Evolutionary conservation across 2,888 invertebrate genomes (phyloP).

Genomic region (Lamellibrachia satsuma): DNA sequence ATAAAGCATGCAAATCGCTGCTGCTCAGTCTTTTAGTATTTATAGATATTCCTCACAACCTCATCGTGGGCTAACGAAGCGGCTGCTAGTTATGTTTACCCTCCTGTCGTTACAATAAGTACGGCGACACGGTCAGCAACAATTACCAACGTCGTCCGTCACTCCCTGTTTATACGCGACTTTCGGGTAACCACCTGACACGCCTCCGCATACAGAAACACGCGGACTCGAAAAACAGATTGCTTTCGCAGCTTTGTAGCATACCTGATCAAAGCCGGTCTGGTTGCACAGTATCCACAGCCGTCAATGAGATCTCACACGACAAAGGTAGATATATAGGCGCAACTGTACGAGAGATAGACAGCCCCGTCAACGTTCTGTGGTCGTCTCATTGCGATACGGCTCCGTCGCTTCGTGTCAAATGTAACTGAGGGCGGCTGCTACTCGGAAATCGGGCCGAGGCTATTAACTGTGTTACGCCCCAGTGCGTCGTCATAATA

Average conservation of each 20-base stretch:
- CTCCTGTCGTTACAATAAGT: neutral
- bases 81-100: neutral
- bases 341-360: neutral
- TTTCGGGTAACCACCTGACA: neutral
- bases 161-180: neutral
- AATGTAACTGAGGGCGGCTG: neutral
- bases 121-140: constrained; percentile 76
- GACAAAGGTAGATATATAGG: neutral
- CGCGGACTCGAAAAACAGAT: neutral
- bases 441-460: neutral
- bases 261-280: neutral
- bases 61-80: too few species aligned
- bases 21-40: too few species aligned
- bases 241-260: neutral
- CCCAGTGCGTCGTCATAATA: neutral
- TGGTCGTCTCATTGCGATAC: neutral
- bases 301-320: neutral
- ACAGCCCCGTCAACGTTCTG: neutral
- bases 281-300: neutral
- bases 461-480: neutral
- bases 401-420: neutral
- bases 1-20: too few species aligned
- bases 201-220: neutral
- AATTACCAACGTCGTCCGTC: neutral
- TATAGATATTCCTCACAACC: too few species aligned